These are phyloP conservation scores for Piscicola geometra DNA, from an alignment of 2,888 invertebrate species.

Conservation along the genomic window DNA sequence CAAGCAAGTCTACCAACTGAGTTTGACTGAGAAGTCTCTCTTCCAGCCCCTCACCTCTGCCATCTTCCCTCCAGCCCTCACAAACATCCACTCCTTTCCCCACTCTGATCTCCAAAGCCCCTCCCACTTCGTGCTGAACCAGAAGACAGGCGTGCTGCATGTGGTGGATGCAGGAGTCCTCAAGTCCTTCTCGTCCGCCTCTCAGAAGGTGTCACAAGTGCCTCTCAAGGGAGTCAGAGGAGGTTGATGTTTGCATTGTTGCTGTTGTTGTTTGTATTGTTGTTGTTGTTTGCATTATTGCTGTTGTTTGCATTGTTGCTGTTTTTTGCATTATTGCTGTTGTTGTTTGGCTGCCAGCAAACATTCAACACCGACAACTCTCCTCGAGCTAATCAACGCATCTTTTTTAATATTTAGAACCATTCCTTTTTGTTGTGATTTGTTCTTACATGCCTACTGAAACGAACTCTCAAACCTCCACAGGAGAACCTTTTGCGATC, in stretches of 20 bases:
- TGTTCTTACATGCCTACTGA: not conserved
- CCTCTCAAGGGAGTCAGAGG: not conserved
- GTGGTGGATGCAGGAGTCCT: not conserved
- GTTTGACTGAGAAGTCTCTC: not conserved
- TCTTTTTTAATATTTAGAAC: not conserved
- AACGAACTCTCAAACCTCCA: not conserved
- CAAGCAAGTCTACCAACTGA: slow-evolving; percentile 36
- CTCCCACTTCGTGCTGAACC: slow-evolving; percentile 11
- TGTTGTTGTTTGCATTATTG: no score
- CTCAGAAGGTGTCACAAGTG: not conserved
- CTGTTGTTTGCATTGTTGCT: no score
- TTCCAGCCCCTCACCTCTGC: not conserved
- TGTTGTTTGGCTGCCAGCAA: no score
- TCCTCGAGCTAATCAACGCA: no score
- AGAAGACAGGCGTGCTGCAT: not conserved
- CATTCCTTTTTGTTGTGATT: not conserved
- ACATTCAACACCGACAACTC: no score
- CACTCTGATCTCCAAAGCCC: slow-evolving; percentile 2
- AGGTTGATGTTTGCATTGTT: no score
- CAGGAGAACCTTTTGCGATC: not conserved
- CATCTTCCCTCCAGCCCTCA: not conserved
- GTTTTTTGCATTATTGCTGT: no score
- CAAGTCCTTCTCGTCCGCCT: not conserved
- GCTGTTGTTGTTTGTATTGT: no score
- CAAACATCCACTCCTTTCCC: slow-evolving; percentile 11